phyloP scores from a whole-genome alignment of 92 coral and sea anemone species.

The Anthopleura xanthogrammica region DNA sequence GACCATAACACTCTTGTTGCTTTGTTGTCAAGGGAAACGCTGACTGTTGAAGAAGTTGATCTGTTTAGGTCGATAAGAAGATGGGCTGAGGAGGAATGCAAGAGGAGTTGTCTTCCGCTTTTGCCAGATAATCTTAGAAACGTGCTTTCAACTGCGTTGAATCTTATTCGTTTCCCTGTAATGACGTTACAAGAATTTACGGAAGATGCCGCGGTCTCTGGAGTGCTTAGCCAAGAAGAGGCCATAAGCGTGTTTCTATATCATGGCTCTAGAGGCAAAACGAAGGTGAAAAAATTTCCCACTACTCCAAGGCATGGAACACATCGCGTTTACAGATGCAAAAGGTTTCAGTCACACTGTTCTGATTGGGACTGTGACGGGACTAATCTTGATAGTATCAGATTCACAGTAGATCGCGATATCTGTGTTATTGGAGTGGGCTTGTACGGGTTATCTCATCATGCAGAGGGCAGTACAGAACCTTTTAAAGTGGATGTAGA shows the following conservation, averaged over 20 bases:
- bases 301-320: constrained; percentile 69
- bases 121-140: constrained; percentile 74
- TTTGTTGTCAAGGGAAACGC: constrained; percentile 66
- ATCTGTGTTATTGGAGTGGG: constrained; percentile 73
- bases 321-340: constrained; percentile 66
- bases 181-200: constrained; percentile 82
- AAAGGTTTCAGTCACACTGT: constrained; percentile 56
- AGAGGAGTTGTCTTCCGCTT: constrained; percentile 46
- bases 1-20: constrained; percentile 73
- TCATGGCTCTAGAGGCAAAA: constrained; percentile 74
- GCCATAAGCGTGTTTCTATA: constrained; percentile 66
- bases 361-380: constrained; percentile 85
- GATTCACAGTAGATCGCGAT: constrained; percentile 73
- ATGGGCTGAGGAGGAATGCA: constrained; percentile 83
- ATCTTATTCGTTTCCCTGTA: constrained; percentile 73
- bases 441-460: constrained; percentile 67
- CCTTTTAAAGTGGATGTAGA: constrained; percentile 75
- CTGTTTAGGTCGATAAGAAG: constrained; percentile 71
- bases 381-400: constrained; percentile 73
- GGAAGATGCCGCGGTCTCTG: constrained; percentile 83
- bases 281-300: constrained; percentile 66
- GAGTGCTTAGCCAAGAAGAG: constrained; percentile 78
- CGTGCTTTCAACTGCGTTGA: constrained; percentile 68
- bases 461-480: constrained; percentile 40
- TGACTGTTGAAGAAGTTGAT: constrained; percentile 73